phyloP scores from a whole-genome alignment of 37 sponge, comb jelly and placozoan genomes.

The Haliclona indistincta region DNA sequence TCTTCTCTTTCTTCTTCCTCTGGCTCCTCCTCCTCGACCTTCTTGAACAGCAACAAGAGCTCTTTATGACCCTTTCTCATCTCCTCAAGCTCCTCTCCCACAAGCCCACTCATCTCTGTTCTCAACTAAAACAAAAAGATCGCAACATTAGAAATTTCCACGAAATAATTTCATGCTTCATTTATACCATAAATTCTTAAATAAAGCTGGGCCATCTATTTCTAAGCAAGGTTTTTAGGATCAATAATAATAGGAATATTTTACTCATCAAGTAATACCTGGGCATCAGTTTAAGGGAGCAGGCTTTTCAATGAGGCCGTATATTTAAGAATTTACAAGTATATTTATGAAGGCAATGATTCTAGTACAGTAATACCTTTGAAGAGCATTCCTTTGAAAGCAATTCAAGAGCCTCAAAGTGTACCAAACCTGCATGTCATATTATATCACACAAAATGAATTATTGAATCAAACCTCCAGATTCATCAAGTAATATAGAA shows the following conservation, averaged over 20 bases:
- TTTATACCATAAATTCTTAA: no score
- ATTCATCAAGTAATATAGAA: slow-evolving; percentile 79
- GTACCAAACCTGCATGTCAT: slow-evolving; percentile 54
- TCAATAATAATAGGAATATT: no score
- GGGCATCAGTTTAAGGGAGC: no score
- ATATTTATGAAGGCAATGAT: not conserved
- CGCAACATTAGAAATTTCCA: not conserved
- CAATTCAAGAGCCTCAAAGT: slow-evolving; percentile 88
- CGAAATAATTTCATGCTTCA: no score
- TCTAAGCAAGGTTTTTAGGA: no score
- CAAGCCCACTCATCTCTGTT: not conserved
- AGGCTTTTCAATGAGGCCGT: not conserved
- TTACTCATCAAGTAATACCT: no score
- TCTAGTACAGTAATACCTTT: no score
- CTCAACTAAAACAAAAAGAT: not conserved
- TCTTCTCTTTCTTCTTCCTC: not conserved
- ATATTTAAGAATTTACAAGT: not conserved
- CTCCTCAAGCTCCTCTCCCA: slow-evolving; percentile 16
- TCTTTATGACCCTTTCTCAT: not conserved
- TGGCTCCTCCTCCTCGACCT: not conserved
- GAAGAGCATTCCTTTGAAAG: slow-evolving; percentile 76
- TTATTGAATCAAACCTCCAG: slow-evolving; percentile 46
- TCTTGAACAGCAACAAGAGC: not conserved
- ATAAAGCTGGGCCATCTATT: no score
- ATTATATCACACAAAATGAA: not conserved